These are phyloP conservation scores for Athrips mouffetella DNA, from an alignment of 2,888 invertebrate genomes.

Conservation along the genomic window DNA sequence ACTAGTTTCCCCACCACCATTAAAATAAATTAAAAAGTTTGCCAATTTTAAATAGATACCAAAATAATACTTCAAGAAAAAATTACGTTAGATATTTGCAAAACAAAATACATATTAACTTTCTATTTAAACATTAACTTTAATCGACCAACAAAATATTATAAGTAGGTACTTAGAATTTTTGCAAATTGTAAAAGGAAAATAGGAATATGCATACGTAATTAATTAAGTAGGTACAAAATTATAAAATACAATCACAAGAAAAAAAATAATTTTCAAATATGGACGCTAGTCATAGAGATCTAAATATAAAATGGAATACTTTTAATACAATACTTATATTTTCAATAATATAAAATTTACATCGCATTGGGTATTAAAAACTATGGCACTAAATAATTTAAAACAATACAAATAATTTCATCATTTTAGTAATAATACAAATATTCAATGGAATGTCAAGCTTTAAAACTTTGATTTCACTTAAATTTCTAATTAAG, in stretches of 20 bases:
- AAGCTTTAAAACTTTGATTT: slow-evolving; percentile 27
- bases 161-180: neutral
- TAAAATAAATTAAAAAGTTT: slow-evolving; percentile 22
- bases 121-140: no score
- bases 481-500: slow-evolving; percentile 32
- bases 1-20: slow-evolving; percentile 56
- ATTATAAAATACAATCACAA: slow-evolving; percentile 18
- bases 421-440: slow-evolving; percentile 13
- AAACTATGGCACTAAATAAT: slow-evolving; percentile 63
- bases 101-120: no score
- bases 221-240: slow-evolving; percentile 15
- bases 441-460: slow-evolving; percentile 38
- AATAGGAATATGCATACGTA: slow-evolving; percentile 20
- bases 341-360: neutral
- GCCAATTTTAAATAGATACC: no score
- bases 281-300: slow-evolving; percentile 22
- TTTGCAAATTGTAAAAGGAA: slow-evolving; percentile 17
- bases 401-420: slow-evolving; percentile 27
- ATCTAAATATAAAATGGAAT: slow-evolving; percentile 19
- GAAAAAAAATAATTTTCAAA: slow-evolving; percentile 17
- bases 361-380: slow-evolving; percentile 29
- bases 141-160: no score
- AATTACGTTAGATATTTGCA: neutral
- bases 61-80: slow-evolving; percentile 20
- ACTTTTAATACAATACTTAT: slow-evolving; percentile 12